phyloP scores from a whole-genome alignment of 35 echinoderm and acorn worm genomes.

The Hemicentrotus pulcherrimus region DNA sequence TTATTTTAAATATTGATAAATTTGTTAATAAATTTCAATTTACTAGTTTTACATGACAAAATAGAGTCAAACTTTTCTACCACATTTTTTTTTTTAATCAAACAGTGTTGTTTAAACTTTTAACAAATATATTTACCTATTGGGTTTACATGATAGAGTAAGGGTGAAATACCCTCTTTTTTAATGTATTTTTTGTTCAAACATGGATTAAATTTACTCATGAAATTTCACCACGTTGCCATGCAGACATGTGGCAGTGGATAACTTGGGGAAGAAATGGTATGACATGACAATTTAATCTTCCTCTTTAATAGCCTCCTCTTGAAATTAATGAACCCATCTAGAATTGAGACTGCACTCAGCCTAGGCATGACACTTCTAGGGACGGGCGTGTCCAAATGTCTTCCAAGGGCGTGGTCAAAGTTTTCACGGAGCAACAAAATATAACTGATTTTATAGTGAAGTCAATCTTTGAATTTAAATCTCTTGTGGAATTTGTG shows the following conservation, averaged over 20 bases:
- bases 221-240: slow-evolving; percentile 9
- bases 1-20: too few species aligned
- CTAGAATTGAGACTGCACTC: not conserved
- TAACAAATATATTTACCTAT: too few species aligned
- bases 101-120: too few species aligned
- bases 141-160: too few species aligned
- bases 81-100: not conserved
- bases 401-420: not conserved
- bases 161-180: too few species aligned
- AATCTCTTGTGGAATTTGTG: too few species aligned
- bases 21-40: not conserved
- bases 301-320: slow-evolving; percentile 10
- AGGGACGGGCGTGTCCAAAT: not conserved
- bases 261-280: slow-evolving; percentile 46
- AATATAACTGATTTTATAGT: too few species aligned
- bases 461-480: too few species aligned
- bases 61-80: not conserved
- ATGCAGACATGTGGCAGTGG: slow-evolving; percentile 60
- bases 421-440: not conserved
- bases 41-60: not conserved
- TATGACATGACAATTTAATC: not conserved
- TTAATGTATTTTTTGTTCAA: too few species aligned
- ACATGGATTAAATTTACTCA: not conserved
- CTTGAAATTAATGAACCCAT: slow-evolving; percentile 28
- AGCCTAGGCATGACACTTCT: not conserved